Percentiles rank a stretch among this genome's conserved stretches.
These are phyloP conservation scores for Zhengitettix transpicula DNA, from an alignment of 2,888 invertebrate genomes.

Conservation along the genomic window DNA sequence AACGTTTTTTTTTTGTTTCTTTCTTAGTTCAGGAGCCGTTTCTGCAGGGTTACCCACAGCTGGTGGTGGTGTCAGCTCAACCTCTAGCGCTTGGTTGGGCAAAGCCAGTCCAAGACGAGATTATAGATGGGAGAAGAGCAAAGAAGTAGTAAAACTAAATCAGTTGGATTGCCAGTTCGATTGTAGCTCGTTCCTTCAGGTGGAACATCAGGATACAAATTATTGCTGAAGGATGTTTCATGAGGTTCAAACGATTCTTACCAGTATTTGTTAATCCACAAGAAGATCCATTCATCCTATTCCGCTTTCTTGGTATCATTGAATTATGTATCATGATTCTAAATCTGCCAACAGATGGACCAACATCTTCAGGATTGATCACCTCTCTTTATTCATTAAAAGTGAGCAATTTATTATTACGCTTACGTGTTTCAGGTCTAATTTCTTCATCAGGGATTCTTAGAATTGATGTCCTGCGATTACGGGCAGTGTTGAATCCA, in stretches of 20 bases:
- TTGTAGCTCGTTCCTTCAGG: constrained; percentile 35
- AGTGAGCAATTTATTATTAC: constrained; percentile 64
- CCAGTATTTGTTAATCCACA: constrained; percentile 12
- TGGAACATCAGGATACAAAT: constrained; percentile 69
- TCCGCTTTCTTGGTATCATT: constrained; percentile 63
- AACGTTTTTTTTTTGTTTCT: too few relatives aligned
- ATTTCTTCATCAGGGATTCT: constrained; percentile 70
- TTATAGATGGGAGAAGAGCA: constrained; percentile 33
- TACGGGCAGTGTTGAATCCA: constrained; percentile 98
- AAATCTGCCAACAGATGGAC: constrained; percentile 91
- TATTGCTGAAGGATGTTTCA: constrained; percentile 35
- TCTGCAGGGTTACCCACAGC: constrained; percentile 1
- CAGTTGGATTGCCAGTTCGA: constrained; percentile 16
- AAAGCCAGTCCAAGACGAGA: constrained; percentile 62
- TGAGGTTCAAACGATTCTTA: constrained; percentile 29
- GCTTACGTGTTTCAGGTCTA: constrained; percentile 36
- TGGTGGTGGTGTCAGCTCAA: constrained; percentile 47
- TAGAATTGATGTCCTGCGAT: constrained; percentile 87
- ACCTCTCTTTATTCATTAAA: constrained; percentile 97
- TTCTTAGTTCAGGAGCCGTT: constrained; percentile 53
- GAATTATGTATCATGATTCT: constrained; percentile 91
- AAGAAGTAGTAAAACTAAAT: constrained; percentile 18
- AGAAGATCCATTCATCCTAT: constrained; percentile 27
- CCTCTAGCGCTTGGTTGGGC: constrained; percentile 95
- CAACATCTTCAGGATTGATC: constrained; percentile 98